Evolutionary conservation across 2,888 invertebrate genomes (phyloP).

Genomic region (Aphidoletes aphidimyza): DNA sequence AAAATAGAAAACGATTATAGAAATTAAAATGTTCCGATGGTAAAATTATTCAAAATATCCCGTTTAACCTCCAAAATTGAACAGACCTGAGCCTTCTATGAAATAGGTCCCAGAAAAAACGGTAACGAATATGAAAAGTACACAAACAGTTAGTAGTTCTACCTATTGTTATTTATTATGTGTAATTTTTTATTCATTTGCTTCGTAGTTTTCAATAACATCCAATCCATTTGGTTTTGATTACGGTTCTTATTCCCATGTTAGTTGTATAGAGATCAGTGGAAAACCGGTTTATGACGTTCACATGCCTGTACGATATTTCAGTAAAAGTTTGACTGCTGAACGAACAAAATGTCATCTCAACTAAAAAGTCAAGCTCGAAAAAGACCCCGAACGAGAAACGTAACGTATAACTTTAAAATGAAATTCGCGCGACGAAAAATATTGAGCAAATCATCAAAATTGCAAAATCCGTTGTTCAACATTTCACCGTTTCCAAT

Average conservation of each 20-base stretch:
- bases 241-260: slow-evolving; percentile 1
- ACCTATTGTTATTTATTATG: slow-evolving; percentile 28
- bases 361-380: not conserved
- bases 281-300: slow-evolving; percentile 24
- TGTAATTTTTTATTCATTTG: slow-evolving; percentile 42
- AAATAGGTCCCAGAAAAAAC: too few species aligned
- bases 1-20: too few species aligned
- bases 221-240: not conserved
- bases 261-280: not conserved
- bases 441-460: slow-evolving; percentile 22
- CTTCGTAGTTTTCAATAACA: slow-evolving; percentile 30
- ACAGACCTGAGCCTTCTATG: too few species aligned
- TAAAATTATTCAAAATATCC: too few species aligned
- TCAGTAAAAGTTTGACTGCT: not conserved
- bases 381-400: slow-evolving; percentile 6
- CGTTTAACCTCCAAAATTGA: too few species aligned
- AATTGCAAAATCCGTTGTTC: not conserved
- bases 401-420: slow-evolving; percentile 18
- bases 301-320: not conserved
- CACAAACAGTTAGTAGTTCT: too few species aligned
- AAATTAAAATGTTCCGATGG: too few species aligned
- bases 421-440: slow-evolving; percentile 17
- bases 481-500: not conserved
- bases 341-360: slow-evolving; percentile 13
- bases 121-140: too few species aligned